These are phyloP conservation scores for Sebastes taczanowskii DNA, from an alignment of 2,797 vertebrate species.

Conservation along the genomic window DNA sequence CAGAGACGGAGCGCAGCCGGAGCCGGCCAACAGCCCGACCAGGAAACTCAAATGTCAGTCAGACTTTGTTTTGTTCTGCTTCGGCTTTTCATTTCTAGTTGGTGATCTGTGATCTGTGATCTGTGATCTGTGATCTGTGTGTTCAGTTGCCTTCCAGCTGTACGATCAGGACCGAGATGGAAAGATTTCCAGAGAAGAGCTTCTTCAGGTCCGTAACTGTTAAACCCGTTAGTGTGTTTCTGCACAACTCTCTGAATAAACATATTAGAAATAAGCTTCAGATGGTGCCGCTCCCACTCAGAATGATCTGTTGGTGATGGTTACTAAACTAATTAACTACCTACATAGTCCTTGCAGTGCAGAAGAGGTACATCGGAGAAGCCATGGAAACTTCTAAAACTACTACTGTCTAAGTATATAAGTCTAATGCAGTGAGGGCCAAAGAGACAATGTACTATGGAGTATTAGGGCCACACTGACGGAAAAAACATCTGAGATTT, in stretches of 20 bases:
- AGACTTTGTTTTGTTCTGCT: not conserved
- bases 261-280: not conserved
- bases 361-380: not conserved
- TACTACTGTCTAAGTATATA: not conserved
- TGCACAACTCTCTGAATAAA: not conserved
- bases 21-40: constrained; percentile 81
- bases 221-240: not conserved
- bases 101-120: too few species aligned
- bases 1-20: constrained; percentile 48
- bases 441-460: too few species aligned
- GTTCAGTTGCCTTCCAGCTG: constrained; percentile 85
- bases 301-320: too few species aligned
- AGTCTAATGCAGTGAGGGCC: too few species aligned
- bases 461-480: too few species aligned
- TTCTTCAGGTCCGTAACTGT: constrained; percentile 79
- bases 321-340: too few species aligned
- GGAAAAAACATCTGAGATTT: too few species aligned
- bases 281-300: not conserved
- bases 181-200: constrained; percentile 84
- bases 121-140: not conserved
- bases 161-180: constrained; percentile 87
- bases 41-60: constrained; percentile 84
- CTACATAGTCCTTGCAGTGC: not conserved
- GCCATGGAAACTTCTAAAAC: not conserved
- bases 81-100: not conserved